phyloP scores from a whole-genome alignment of 2,113 vertebrate genomes.

The Aviceda subcristata region DNA sequence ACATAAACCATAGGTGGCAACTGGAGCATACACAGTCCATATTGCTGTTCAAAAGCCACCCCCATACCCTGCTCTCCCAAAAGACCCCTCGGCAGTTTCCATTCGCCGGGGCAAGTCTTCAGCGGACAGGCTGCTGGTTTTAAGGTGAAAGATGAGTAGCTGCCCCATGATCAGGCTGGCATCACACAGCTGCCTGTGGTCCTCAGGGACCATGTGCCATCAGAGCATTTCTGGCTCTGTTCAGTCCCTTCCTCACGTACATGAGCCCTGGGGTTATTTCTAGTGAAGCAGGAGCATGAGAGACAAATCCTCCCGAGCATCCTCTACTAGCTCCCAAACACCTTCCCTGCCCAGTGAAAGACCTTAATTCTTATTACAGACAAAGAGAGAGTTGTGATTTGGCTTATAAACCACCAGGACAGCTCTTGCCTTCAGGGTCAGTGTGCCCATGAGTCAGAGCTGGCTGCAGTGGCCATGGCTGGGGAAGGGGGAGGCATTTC shows the following conservation, averaged over 20 bases:
- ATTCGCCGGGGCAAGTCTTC: not conserved
- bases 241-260: not conserved
- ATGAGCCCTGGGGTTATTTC: not conserved
- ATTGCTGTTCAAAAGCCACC: not conserved
- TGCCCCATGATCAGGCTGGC: not conserved
- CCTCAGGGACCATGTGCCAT: not conserved
- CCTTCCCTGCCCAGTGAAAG: not conserved
- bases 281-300: not conserved
- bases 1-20: not conserved
- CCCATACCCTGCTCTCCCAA: not conserved
- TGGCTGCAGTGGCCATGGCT: not conserved
- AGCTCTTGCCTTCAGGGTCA: not conserved
- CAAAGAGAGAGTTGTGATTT: not conserved
- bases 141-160: not conserved
- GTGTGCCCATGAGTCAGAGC: not conserved
- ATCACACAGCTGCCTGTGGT: not conserved
- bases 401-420: not conserved
- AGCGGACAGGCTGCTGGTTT: accelerated
- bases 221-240: not conserved
- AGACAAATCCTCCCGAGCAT: not conserved
- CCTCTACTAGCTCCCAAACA: not conserved
- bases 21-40: not conserved
- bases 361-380: not conserved
- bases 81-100: not conserved
- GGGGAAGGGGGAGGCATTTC: not conserved